These are phyloP conservation scores for Sphaerophoria taeniata DNA, from an alignment of 2,888 invertebrate species.

Conservation along the genomic window DNA sequence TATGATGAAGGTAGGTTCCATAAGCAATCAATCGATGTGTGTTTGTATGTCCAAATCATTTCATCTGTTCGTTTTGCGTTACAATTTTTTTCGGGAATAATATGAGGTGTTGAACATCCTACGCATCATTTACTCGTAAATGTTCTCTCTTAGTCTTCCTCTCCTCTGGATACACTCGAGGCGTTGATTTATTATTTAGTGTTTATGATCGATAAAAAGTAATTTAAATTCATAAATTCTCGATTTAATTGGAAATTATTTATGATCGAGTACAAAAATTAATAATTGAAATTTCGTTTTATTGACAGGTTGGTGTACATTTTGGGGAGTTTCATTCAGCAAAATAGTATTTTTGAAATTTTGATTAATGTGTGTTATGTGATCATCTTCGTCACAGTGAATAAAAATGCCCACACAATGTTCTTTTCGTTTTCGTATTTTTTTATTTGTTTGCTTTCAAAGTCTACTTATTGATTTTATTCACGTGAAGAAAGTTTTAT, in stretches of 20 bases:
- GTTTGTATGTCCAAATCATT: conserved; percentile 10
- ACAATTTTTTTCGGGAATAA: neutral
- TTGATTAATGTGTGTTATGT: conserved; percentile 59
- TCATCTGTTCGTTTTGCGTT: neutral
- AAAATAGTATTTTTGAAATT: conserved; percentile 27
- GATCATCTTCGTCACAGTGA: conserved; percentile 65
- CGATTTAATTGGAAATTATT: conserved; percentile 57
- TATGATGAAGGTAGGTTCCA: conserved; percentile 56
- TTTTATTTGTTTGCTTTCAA: conserved; percentile 43
- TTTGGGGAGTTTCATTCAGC: conserved; percentile 51
- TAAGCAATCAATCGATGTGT: conserved; percentile 69
- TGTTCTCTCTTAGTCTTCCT: neutral
- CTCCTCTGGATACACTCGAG: neutral
- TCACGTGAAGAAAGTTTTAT: conserved; percentile 51
- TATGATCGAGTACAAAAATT: conserved; percentile 61
- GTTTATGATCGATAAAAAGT: conserved; percentile 48
- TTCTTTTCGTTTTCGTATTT: conserved; percentile 35
- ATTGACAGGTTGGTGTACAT: conserved; percentile 54
- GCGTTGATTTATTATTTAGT: conserved; percentile 64
- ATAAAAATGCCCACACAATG: conserved; percentile 62
- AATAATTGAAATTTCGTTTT: conserved; percentile 69
- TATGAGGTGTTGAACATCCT: conserved; percentile 53
- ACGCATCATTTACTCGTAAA: conserved; percentile 42
- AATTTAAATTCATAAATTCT: conserved; percentile 17
- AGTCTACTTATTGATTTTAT: conserved; percentile 40